Evolutionary conservation across 2,113 vertebrate species (phyloP).

Genomic region (Tyrannus savana): DNA sequence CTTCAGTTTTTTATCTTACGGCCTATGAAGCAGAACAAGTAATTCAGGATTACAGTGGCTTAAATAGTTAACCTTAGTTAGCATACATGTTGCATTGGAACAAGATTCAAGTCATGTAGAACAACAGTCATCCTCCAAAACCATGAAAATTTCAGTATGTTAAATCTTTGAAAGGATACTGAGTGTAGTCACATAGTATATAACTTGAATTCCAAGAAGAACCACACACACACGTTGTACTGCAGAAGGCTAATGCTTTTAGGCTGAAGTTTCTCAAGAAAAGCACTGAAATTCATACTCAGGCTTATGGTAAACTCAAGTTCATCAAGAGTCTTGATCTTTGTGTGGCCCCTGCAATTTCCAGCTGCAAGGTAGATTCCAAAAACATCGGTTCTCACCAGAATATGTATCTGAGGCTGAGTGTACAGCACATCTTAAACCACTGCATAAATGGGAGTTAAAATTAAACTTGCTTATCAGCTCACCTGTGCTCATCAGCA

Average conservation of each 20-base stretch:
- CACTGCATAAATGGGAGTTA: neutral
- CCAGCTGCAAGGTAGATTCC: neutral
- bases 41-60: neutral
- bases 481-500: neutral
- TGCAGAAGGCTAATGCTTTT: neutral
- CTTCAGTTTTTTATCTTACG: neutral
- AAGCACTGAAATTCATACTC: neutral
- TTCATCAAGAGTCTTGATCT: neutral
- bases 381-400: neutral
- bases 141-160: neutral
- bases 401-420: neutral
- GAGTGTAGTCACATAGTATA: neutral
- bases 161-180: neutral
- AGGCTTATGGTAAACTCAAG: neutral
- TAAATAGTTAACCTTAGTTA: neutral
- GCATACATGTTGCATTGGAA: neutral
- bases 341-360: neutral
- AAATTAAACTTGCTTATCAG: neutral
- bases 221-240: fast-evolving
- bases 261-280: neutral
- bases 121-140: neutral
- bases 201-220: neutral
- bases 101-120: too few relatives aligned
- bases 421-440: neutral
- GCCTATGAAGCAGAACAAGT: neutral